Evolutionary conservation across 2,888 invertebrate genomes (phyloP), one percentile per base, ranked within the genome.

Genomic region (Notocelia uddmanniana): DNA sequence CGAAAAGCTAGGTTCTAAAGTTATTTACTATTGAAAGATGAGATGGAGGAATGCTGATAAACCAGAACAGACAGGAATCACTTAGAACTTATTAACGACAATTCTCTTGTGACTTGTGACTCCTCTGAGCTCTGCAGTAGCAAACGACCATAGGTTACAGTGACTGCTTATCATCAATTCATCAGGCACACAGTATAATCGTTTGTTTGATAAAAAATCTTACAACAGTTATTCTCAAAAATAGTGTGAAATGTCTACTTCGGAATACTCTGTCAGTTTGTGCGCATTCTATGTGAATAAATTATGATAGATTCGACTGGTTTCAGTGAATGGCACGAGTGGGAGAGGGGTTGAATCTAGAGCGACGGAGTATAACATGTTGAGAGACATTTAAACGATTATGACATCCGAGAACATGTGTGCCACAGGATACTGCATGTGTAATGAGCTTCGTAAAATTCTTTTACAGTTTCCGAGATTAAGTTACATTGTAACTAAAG

Each of bases 371-470:
- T 21, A 50, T 45, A 58, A 59, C 26, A 54, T 71, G 66, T 71
- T 15, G 66, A 71, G 60, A 71, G 31, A 48, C 54, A 59, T 71
- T 67, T 54, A 67, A 66, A 64, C 41, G 64, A 48, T 71, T 71
- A 71, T 59, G 52, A 55, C 66, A 71, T 67, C 71, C 66, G 66
- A 67, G 66, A 67, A 48, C 66, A 67, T 71, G 71, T 67, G 66
- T 23, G 31, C 31, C 31, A 58, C 70, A 71, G 70, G 70, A 70
- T 66, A 70, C 59, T 45, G 50, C 59, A 45, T 34, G 26, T 66
- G 60, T 59, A 67, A 71, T 54, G 71, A 59, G 54, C 64, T 63
- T 21, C 8, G 13, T 58, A 15, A 21, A 63, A 58, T 54, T 45
- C 15, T 67, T 60, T 59, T 60, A 66, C 66, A 60, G 66, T 60